Percentiles rank a stretch among this genome's conserved stretches.
Evolutionary conservation across 2,113 vertebrate genomes (phyloP).

Genomic region (Lamprologus speciosus): DNA sequence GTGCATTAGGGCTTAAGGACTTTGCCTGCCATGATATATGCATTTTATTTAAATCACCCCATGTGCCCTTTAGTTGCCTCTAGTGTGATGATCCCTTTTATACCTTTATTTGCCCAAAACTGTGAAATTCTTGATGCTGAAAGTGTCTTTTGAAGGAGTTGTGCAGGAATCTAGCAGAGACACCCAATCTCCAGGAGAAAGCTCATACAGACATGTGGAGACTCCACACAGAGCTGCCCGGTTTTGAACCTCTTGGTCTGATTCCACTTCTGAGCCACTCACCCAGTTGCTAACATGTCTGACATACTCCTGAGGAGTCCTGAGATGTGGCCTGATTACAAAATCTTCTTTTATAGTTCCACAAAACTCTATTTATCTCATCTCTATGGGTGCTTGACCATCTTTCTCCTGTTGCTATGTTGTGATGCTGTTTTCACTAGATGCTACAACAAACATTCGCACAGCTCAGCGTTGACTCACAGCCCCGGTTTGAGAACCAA

Average conservation of each 20-base stretch:
- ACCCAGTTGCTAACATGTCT: neutral
- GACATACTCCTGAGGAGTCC: neutral
- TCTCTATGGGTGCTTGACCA: neutral
- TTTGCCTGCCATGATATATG: neutral
- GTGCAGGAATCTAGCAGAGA: neutral
- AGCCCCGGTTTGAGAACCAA: neutral
- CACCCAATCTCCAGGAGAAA: neutral
- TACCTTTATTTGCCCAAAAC: neutral
- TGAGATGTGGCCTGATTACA: neutral
- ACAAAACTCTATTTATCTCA: neutral
- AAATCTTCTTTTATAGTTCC: neutral
- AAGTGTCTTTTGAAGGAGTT: neutral
- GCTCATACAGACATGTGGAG: neutral
- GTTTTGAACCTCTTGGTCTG: neutral
- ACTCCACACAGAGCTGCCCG: neutral
- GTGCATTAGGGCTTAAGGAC: neutral
- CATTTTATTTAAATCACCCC: neutral
- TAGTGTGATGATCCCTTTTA: neutral
- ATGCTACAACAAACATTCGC: conserved; percentile 3
- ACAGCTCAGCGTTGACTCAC: conserved; percentile 25
- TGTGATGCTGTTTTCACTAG: conserved; percentile 13
- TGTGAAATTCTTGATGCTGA: neutral
- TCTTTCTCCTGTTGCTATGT: neutral
- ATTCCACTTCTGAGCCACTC: neutral
- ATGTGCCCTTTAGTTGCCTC: neutral